Base-by-base conservation (phyloP, 2,888 invertebrate species). In the Thera britannica region DNA sequence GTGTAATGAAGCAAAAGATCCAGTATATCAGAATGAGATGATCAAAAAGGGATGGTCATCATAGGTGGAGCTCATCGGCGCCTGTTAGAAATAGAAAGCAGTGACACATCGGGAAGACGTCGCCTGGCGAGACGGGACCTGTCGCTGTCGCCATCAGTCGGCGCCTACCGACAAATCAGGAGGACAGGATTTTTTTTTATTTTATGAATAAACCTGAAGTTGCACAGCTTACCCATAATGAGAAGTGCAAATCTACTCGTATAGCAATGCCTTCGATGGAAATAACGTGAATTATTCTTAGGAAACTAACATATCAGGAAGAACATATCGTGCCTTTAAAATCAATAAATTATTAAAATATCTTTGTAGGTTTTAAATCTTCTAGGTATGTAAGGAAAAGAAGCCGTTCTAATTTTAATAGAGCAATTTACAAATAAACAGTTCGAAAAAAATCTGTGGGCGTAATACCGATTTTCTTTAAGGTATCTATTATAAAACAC, bases 71-170 rank as follows among this genome's bases (percentile, higher is more conserved):
- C 79, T 82, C 81, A 82, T 76, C 76, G 88, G 89, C 89, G 88
- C 87, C 89, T 81, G 74, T 81, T 87, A 75, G 82, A 89, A 90
- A 90, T 91, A 92, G 91, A 90, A 89, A 87, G 85, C 77, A 75
- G 84, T 90, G 90, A 91, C 91, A 89, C 89, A 90, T 83, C 75
- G 75, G 72, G 77, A 79, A 76, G 79, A 80, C 71, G 79, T 80
- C 76, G 77, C 75, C 74, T 79, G 85, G 81, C 81, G 84, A 77
- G 84, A 83, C 79, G 78, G 77, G 71, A 74, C 74, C 74, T 76
- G 72, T 73, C 75, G 83, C 79, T 81, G 80, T 76, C 82, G 77
- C 70, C 72, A 61, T 63, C 76, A 69, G 65, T 68, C 71, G 75
- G 75, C 76, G 77, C 77, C 75, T 68, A 66, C 68, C 62, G 62